Conservation (phyloP, 2,797 vertebrate genomes). For the Furcifer pardalis region DNA sequence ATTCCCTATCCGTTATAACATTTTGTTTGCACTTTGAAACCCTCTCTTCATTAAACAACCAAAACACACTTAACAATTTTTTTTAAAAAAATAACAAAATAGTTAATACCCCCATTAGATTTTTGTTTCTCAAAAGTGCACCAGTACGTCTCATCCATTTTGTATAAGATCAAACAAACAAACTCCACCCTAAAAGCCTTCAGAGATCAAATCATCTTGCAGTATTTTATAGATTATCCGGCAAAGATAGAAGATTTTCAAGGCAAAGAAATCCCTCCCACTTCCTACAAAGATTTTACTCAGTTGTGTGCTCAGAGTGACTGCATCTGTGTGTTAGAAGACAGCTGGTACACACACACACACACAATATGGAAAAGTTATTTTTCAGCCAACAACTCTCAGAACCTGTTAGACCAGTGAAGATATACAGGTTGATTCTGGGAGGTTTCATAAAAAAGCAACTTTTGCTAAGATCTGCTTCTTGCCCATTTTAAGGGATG, state of each 20-base stretch:
- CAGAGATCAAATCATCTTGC: background rate
- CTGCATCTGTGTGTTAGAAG: background rate
- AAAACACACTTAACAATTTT: background rate
- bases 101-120: background rate
- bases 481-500: no score
- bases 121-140: background rate
- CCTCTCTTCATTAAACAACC: background rate
- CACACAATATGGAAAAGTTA: background rate
- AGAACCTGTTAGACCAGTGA: background rate
- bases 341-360: no score
- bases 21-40: background rate
- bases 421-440: no score
- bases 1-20: background rate
- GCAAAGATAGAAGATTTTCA: background rate
- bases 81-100: background rate
- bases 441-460: background rate
- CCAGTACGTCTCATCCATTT: background rate
- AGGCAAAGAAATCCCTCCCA: background rate
- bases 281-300: background rate
- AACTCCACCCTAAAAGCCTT: background rate
- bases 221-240: background rate
- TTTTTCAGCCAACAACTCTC: background rate
- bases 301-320: background rate
- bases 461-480: background rate
- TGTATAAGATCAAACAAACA: background rate